Percentiles rank a stretch among this genome's conserved stretches.
These are phyloP conservation scores for Ancistrus triradiatus DNA, from an alignment of 2,113 vertebrate genomes.

Conservation along the genomic window DNA sequence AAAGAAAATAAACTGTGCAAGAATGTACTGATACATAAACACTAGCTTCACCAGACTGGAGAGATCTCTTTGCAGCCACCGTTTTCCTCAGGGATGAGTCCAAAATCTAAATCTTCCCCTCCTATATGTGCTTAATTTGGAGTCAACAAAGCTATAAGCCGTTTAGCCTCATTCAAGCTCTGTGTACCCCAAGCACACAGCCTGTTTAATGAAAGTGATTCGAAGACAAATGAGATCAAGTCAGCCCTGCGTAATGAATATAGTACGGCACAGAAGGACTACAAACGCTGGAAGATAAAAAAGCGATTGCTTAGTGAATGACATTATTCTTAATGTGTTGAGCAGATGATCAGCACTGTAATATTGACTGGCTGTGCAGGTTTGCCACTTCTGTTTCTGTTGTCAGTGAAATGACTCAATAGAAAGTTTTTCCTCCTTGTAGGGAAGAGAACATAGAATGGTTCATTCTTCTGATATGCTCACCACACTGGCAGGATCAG, in stretches of 20 bases:
- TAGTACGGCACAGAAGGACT: conserved; percentile 31
- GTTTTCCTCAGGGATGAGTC: too few relatives aligned
- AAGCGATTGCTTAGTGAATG: conserved; percentile 25
- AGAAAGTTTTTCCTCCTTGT: neutral
- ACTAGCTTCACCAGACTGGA: too few relatives aligned
- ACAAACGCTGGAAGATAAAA: conserved; percentile 25
- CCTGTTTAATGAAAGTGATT: conserved; percentile 42
- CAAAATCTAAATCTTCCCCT: too few relatives aligned
- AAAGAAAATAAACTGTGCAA: too few relatives aligned
- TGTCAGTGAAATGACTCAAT: conserved; percentile 1
- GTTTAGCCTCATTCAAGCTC: conserved; percentile 20
- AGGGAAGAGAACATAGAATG: neutral
- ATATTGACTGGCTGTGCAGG: conserved; percentile 31
- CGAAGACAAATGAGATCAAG: conserved; percentile 44
- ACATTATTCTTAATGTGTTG: conserved; percentile 19
- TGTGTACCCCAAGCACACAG: conserved; percentile 37
- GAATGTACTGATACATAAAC: too few relatives aligned
- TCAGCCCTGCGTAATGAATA: conserved; percentile 37
- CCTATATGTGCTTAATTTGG: too few relatives aligned
- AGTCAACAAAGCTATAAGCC: too few relatives aligned
- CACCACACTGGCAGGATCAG: neutral
- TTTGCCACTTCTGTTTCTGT: conserved; percentile 11
- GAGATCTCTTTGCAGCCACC: too few relatives aligned
- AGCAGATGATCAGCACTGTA: conserved; percentile 34
- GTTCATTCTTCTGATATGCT: neutral